These are phyloP conservation scores for Neoaliturus tenellus DNA, from an alignment of 2,888 invertebrate genomes.

Conservation along the genomic window DNA sequence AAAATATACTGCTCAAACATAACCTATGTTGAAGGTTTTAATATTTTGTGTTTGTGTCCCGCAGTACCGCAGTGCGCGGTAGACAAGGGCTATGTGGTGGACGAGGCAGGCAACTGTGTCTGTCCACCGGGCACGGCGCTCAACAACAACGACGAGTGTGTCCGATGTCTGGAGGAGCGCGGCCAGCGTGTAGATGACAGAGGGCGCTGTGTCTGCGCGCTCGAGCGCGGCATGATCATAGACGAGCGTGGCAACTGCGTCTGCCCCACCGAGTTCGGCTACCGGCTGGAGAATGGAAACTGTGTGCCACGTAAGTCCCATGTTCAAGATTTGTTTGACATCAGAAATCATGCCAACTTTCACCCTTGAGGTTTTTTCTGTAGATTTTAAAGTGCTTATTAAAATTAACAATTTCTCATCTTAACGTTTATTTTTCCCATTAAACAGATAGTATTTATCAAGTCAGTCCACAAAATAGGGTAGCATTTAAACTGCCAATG, in stretches of 20 bases:
- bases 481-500: too few species aligned
- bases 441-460: too few species aligned
- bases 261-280: conserved; percentile 82
- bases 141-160: conserved; percentile 86
- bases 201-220: conserved; percentile 89
- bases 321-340: too few species aligned
- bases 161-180: conserved; percentile 81
- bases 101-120: conserved; percentile 80
- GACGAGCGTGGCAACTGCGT: conserved; percentile 87
- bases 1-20: too few species aligned
- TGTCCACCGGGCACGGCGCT: conserved; percentile 88
- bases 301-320: conserved; percentile 75
- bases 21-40: neutral
- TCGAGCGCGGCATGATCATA: conserved; percentile 85
- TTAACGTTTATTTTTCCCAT: too few species aligned
- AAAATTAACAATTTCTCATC: too few species aligned
- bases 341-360: too few species aligned
- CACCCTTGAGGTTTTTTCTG: too few species aligned
- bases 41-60: conserved; percentile 64
- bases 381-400: too few species aligned
- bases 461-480: too few species aligned
- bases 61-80: conserved; percentile 75
- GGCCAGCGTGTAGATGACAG: conserved; percentile 86
- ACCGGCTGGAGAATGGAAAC: conserved; percentile 77
- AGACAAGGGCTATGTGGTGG: conserved; percentile 81